Percentiles rank a stretch among this genome's conserved stretches.
phyloP scores from a whole-genome alignment of 64 coral and sea anemone genomes.

The Pocillopora damicornis region DNA sequence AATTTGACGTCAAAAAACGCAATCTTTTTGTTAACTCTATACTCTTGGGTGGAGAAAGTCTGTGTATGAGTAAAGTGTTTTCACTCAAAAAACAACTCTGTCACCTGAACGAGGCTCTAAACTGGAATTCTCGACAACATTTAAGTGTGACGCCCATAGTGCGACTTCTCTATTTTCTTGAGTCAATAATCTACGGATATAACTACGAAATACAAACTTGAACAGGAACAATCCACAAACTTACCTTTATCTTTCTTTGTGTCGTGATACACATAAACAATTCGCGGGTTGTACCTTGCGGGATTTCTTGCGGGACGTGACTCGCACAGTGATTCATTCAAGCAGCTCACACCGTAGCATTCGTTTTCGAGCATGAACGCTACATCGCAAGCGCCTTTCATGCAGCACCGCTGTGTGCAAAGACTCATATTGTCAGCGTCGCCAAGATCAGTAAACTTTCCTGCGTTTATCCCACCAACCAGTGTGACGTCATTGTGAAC shows the following conservation, averaged over 20 bases:
- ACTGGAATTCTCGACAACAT: too few relatives aligned
- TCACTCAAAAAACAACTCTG: too few relatives aligned
- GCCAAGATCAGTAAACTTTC: conserved; percentile 89
- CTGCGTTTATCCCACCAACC: conserved; percentile 89
- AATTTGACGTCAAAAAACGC: too few relatives aligned
- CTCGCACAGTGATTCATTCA: conserved; percentile 73
- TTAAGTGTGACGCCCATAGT: too few relatives aligned
- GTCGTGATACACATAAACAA: conserved; percentile 79
- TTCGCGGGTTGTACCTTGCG: conserved; percentile 73
- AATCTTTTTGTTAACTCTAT: too few relatives aligned
- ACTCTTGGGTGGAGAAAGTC: too few relatives aligned
- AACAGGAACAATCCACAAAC: too few relatives aligned
- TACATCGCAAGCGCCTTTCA: conserved; percentile 81
- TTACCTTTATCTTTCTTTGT: conserved; percentile 56
- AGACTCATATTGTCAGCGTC: conserved; percentile 60
- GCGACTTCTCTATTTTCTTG: too few relatives aligned
- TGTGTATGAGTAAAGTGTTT: too few relatives aligned
- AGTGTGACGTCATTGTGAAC: conserved; percentile 91
- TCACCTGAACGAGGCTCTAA: too few relatives aligned
- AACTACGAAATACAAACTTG: too few relatives aligned
- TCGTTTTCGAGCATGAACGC: conserved; percentile 84
- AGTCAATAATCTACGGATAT: too few relatives aligned
- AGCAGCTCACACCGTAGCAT: conserved; percentile 89
- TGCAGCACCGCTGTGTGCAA: conserved; percentile 79
- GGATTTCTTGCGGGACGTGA: conserved; percentile 80